Evolutionary conservation across 1,140 invertebrate genomes (phyloP).

Genomic region (Mesaphorura yosii): DNA sequence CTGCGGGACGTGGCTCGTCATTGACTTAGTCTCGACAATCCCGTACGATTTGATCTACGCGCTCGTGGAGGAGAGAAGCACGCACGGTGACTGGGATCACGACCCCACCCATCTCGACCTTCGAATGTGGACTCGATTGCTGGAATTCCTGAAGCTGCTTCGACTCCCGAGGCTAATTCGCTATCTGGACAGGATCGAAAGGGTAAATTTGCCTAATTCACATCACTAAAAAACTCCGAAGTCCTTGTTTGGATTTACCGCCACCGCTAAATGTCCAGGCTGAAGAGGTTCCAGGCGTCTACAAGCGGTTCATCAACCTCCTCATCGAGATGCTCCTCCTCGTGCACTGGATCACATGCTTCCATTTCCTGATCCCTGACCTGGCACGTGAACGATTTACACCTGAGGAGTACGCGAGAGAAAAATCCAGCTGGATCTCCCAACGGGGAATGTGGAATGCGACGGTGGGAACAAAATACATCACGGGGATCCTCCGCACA

Average conservation of each 20-base stretch:
- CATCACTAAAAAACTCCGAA: neutral
- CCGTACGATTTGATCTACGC: constrained; percentile 17
- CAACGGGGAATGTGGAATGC: constrained; percentile 15
- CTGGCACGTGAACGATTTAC: neutral
- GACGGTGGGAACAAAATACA: constrained; percentile 8
- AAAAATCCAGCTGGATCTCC: constrained; percentile 17
- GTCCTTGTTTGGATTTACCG: neutral
- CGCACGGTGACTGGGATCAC: neutral
- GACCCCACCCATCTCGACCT: neutral
- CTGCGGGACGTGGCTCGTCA: constrained; percentile 13
- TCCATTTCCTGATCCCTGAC: constrained; percentile 19
- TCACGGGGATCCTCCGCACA: constrained; percentile 13
- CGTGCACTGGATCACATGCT: constrained; percentile 24
- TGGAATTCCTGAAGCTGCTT: constrained; percentile 19
- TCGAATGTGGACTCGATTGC: neutral
- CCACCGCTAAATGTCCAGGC: too few relatives aligned
- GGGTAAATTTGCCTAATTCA: constrained; percentile 11
- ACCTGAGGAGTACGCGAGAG: constrained; percentile 5
- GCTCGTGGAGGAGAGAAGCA: neutral
- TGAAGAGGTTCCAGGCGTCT: constrained; percentile 12
- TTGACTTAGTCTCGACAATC: constrained; percentile 24
- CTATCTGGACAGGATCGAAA: constrained; percentile 17
- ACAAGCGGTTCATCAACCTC: constrained; percentile 18
- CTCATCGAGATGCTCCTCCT: constrained; percentile 8
- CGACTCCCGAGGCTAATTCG: constrained; percentile 12